These are phyloP conservation scores for Cepphus grylle DNA, from an alignment of 2,113 vertebrate genomes.

Conservation along the genomic window DNA sequence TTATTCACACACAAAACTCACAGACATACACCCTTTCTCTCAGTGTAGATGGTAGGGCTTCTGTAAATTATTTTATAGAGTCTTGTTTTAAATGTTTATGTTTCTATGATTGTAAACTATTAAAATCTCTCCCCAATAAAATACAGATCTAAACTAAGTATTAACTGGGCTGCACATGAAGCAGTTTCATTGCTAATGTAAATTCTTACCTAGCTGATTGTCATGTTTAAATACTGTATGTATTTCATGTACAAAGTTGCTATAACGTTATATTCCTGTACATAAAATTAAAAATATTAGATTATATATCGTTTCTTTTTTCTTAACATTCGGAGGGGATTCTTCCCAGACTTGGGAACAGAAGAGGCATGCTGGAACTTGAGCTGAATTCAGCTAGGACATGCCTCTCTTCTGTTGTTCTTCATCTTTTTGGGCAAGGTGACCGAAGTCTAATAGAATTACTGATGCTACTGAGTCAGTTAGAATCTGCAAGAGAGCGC, in stretches of 20 bases:
- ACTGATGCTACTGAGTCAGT: neutral
- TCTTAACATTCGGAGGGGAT: neutral
- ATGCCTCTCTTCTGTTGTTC: neutral
- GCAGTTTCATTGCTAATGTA: conserved; percentile 83
- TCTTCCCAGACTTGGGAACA: neutral
- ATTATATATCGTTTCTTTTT: conserved; percentile 66
- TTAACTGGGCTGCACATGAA: conserved; percentile 73
- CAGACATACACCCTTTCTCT: conserved; percentile 58
- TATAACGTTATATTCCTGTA: conserved; percentile 83
- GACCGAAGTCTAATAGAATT: neutral
- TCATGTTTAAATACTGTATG: conserved; percentile 85
- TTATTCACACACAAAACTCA: conserved; percentile 63
- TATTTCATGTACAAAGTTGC: conserved; percentile 95
- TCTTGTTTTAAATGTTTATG: conserved; percentile 82
- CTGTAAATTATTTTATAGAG: conserved; percentile 99
- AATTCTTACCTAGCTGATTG: conserved; percentile 86
- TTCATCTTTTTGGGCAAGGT: neutral
- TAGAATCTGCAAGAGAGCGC: neutral
- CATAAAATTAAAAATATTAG: conserved; percentile 82
- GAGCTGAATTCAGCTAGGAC: neutral
- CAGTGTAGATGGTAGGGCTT: conserved; percentile 72
- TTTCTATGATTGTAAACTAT: conserved; percentile 87
- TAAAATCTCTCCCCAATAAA: conserved; percentile 73
- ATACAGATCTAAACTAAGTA: conserved; percentile 82
- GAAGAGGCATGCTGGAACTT: neutral